These are phyloP conservation scores for Trichacis sp. DNA, from an alignment of 2,888 invertebrate genomes.

Conservation along the genomic window DNA sequence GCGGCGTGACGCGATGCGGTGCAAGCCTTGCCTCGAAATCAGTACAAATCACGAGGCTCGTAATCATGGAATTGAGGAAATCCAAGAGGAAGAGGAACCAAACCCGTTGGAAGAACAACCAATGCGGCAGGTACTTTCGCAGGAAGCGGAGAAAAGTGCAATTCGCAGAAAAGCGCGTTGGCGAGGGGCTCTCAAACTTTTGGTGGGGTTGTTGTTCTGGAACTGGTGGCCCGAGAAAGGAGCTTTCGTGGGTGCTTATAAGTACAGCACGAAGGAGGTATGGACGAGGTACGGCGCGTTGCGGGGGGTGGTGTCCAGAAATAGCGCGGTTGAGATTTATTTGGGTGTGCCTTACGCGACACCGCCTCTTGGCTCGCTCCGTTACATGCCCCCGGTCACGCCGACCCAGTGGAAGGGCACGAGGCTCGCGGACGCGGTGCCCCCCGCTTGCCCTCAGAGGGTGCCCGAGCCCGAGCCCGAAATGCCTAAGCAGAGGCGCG, in stretches of 20 bases:
- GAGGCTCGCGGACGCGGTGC: conserved; percentile 83
- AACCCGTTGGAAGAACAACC: not conserved
- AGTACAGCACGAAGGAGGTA: conserved; percentile 85
- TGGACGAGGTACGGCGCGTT: conserved; percentile 91
- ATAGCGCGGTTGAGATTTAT: conserved; percentile 90
- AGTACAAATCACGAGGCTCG: not conserved
- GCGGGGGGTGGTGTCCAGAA: conserved; percentile 85
- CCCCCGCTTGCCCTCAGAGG: conserved; percentile 90
- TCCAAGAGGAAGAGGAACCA: not conserved
- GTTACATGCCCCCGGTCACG: conserved; percentile 93
- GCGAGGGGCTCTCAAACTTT: conserved; percentile 10
- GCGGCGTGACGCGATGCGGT: conserved; percentile 69
- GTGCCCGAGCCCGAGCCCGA: conserved; percentile 71
- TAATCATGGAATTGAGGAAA: not conserved
- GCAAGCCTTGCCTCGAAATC: not conserved
- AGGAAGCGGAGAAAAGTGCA: not conserved
- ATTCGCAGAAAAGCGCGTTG: not conserved
- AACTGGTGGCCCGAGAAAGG: conserved; percentile 49
- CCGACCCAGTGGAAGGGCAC: conserved; percentile 85
- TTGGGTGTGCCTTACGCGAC: conserved; percentile 95
- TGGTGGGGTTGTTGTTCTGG: conserved; percentile 48
- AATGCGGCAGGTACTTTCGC: not conserved
- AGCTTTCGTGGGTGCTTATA: conserved; percentile 74
- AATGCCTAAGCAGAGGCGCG: conserved; percentile 85
- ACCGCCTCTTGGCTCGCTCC: conserved; percentile 88